phyloP scores from a whole-genome alignment of 2,797 vertebrate species.

The Pterois miles region DNA sequence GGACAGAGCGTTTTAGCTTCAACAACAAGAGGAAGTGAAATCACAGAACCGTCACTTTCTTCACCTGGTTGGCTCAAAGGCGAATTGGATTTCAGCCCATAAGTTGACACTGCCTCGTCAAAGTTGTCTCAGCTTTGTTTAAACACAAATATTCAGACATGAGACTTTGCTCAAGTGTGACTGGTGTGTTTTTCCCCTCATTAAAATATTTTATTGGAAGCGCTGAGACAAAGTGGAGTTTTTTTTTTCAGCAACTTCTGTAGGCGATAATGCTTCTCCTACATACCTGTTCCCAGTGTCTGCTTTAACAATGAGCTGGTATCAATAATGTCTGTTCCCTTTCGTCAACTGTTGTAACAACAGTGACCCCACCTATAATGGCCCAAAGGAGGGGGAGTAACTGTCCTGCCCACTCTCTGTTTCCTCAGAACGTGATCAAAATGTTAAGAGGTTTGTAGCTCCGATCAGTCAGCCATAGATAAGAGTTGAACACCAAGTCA shows the following conservation, averaged over 20 bases:
- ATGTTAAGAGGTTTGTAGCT: slow-evolving; percentile 11
- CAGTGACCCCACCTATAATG: background rate
- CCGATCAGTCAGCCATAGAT: slow-evolving; percentile 47
- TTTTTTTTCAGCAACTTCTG: slow-evolving; percentile 20
- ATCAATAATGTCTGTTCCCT: background rate
- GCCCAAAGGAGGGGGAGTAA: background rate
- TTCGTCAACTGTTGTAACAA: background rate
- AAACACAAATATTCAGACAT: slow-evolving; percentile 2
- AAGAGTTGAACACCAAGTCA: slow-evolving; percentile 38
- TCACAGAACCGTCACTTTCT: slow-evolving; percentile 53
- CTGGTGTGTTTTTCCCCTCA: slow-evolving; percentile 25
- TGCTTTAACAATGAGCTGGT: background rate
- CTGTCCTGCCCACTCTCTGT: background rate
- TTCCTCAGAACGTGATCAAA: slow-evolving; percentile 7
- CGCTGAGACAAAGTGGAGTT: slow-evolving; percentile 20
- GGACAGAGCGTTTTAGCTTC: slow-evolving; percentile 42
- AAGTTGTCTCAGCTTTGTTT: background rate
- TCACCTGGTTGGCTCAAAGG: slow-evolving; percentile 47
- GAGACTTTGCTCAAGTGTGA: slow-evolving; percentile 17
- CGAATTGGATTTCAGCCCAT: slow-evolving; percentile 1
- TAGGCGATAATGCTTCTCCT: slow-evolving; percentile 22
- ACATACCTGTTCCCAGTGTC: slow-evolving; percentile 33
- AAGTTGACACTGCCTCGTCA: background rate
- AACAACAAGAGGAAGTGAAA: slow-evolving; percentile 57
- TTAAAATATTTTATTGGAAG: background rate